phyloP scores from a whole-genome alignment of 2,888 invertebrate species.

The Euzophera pinguis region DNA sequence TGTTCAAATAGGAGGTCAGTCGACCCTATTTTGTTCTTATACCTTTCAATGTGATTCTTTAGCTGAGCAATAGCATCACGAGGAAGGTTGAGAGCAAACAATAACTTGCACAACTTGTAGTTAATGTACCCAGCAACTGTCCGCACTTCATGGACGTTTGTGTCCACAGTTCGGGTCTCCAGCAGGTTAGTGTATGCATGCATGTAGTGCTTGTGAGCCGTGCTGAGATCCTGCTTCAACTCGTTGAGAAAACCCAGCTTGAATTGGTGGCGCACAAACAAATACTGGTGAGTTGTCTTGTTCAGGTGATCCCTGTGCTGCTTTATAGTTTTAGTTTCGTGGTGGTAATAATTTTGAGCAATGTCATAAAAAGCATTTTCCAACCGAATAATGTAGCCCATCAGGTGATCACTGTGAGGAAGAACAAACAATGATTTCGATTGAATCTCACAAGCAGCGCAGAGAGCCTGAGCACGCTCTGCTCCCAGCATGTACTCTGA shows the following conservation, averaged over 20 bases:
- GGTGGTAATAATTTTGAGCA: conserved; percentile 94
- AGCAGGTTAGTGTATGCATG: conserved; percentile 94
- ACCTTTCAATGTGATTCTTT: conserved; percentile 93
- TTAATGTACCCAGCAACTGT: conserved; percentile 97
- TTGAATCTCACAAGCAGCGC: conserved; percentile 94
- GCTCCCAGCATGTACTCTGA: conserved; percentile 92
- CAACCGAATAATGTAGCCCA: conserved; percentile 86
- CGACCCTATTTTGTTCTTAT: conserved; percentile 89
- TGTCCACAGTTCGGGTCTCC: conserved; percentile 93
- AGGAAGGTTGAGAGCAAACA: conserved; percentile 93
- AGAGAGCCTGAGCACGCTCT: conserved; percentile 94
- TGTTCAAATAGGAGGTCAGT: conserved; percentile 95
- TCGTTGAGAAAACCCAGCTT: conserved; percentile 98
- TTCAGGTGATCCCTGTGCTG: conserved; percentile 94
- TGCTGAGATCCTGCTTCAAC: conserved; percentile 92
- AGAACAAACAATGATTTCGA: conserved; percentile 95
- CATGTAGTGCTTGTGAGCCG: conserved; percentile 91
- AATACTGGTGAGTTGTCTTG: conserved; percentile 92
- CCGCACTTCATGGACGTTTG: conserved; percentile 95
- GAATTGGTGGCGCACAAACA: conserved; percentile 97
- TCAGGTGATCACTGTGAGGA: conserved; percentile 93
- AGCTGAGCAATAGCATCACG: conserved; percentile 97
- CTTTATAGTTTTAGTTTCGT: conserved; percentile 91
- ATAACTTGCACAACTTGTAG: conserved; percentile 95
- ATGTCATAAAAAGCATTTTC: conserved; percentile 97